These are phyloP conservation scores for Meiosimyza decipiens DNA, from an alignment of 2,888 invertebrate genomes.

Conservation along the genomic window DNA sequence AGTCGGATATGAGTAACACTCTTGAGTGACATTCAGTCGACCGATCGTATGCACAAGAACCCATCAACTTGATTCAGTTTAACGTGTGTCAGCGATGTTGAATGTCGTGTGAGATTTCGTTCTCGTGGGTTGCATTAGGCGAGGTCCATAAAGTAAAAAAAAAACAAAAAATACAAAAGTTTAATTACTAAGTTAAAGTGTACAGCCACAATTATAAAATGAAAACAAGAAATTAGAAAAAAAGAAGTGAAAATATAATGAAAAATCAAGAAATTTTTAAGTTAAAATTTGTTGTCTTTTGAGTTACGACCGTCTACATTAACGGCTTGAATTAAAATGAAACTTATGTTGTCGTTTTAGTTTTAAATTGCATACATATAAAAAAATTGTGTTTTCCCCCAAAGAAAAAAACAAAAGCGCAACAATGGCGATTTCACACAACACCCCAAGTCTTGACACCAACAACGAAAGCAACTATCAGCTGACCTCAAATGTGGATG, in stretches of 20 bases:
- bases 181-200: background rate
- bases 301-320: no score
- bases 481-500: background rate
- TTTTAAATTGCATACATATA: no score
- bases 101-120: conserved; percentile 7
- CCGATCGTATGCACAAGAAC: conserved; percentile 10
- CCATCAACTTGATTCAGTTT: conserved; percentile 24
- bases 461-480: conserved; percentile 11
- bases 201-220: no score
- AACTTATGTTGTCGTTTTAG: no score
- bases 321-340: no score
- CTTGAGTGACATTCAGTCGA: conserved; percentile 14
- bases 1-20: background rate
- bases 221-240: no score
- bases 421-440: conserved; percentile 6
- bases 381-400: no score
- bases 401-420: no score
- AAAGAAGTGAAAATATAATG: no score
- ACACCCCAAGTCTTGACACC: background rate
- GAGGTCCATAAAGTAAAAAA: background rate
- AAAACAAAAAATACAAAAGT: background rate
- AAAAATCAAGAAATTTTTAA: no score
- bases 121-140: no score
- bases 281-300: no score
- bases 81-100: conserved; percentile 20